phyloP scores from a whole-genome alignment of 2,113 vertebrate species.

The Corythaixoides concolor region DNA sequence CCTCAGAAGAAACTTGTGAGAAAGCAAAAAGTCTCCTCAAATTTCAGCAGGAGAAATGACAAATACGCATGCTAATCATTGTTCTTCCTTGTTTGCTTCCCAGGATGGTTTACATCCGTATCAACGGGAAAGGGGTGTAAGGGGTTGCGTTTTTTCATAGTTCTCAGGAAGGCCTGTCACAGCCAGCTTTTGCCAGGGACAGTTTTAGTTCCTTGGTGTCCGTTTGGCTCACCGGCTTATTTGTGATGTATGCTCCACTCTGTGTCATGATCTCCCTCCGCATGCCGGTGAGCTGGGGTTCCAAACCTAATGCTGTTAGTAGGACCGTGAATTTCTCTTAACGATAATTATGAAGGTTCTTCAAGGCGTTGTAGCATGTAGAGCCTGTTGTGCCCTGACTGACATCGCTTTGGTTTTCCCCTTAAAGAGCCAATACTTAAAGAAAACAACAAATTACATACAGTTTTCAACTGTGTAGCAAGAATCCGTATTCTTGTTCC shows the following conservation, averaged over 20 bases:
- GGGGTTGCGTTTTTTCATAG: neutral
- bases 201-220: neutral
- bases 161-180: neutral
- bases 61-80: neutral
- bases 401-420: neutral
- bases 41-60: neutral
- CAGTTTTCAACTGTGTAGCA: neutral
- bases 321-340: neutral
- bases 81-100: neutral
- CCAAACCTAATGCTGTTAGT: neutral
- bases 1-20: neutral
- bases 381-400: neutral
- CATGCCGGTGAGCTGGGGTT: neutral
- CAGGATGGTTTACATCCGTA: neutral
- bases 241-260: neutral
- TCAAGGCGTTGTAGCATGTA: neutral
- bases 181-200: neutral
- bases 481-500: neutral
- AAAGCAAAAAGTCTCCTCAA: neutral
- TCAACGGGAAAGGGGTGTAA: neutral
- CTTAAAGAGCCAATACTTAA: neutral
- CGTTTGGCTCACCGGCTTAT: neutral
- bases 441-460: neutral
- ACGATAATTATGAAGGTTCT: neutral
- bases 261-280: neutral